Percentiles rank a stretch among this genome's conserved stretches.
These are phyloP conservation scores for Antheraea pernyi DNA, from an alignment of 1,140 invertebrate species.

Conservation along the genomic window DNA sequence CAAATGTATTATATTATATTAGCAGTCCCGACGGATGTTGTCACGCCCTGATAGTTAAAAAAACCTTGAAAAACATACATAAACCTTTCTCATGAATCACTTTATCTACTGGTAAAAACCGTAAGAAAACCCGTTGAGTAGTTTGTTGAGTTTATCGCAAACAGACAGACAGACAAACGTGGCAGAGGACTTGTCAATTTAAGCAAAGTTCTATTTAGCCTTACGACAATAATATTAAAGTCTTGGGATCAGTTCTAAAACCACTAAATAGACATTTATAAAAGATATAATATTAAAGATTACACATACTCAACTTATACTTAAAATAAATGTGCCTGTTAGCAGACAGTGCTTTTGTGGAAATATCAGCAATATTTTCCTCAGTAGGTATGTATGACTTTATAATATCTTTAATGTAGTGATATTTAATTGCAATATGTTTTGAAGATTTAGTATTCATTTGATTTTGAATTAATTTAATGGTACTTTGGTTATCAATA, in stretches of 20 bases:
- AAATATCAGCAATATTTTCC: slow-evolving; percentile 3
- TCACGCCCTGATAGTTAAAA: too few species aligned
- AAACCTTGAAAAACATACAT: too few species aligned
- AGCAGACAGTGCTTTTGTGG: not conserved
- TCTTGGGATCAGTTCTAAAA: not conserved
- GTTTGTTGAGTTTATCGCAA: too few species aligned
- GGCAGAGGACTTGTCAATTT: too few species aligned
- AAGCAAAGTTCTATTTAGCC: not conserved
- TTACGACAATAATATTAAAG: not conserved
- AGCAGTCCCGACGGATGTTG: too few species aligned
- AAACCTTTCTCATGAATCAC: too few species aligned
- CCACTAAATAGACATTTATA: not conserved
- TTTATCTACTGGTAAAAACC: too few species aligned
- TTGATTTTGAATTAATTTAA: slow-evolving; percentile 6
- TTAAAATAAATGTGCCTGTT: not conserved
- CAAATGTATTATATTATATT: too few species aligned
- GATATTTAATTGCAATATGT: slow-evolving; percentile 7
- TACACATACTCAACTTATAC: not conserved
- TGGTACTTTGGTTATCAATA: slow-evolving; percentile 7
- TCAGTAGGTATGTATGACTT: not conserved
- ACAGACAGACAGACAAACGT: too few species aligned
- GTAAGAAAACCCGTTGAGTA: too few species aligned
- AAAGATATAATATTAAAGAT: not conserved
- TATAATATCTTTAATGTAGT: slow-evolving; percentile 3
- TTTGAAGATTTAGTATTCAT: slow-evolving; percentile 5